phyloP scores from a whole-genome alignment of 53 echinoderm and acorn worm genomes.

The Zoroaster sp. region DNA sequence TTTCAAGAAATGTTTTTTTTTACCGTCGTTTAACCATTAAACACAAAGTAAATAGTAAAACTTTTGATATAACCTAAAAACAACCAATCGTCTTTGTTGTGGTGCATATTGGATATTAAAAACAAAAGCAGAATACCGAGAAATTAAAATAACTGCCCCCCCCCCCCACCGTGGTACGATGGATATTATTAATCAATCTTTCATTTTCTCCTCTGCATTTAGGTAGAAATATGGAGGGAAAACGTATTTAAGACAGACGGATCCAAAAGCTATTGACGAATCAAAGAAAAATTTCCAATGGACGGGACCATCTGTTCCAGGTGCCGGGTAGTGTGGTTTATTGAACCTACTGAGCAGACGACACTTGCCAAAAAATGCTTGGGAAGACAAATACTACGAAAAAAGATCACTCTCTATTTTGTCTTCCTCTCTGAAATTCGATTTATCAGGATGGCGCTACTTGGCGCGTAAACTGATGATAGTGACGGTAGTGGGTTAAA shows the following conservation, averaged over 20 bases:
- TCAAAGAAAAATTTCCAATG: not conserved
- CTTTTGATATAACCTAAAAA: no score
- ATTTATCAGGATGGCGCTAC: not conserved
- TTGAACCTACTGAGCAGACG: constrained; percentile 20
- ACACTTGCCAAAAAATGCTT: not conserved
- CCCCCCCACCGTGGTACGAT: no score
- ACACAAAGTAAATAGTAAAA: no score
- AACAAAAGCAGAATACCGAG: no score
- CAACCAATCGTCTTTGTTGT: no score
- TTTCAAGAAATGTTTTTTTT: no score
- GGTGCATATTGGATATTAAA: no score
- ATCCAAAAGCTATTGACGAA: not conserved
- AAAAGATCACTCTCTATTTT: not conserved
- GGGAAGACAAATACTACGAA: not conserved
- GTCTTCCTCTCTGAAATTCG: constrained; percentile 14
- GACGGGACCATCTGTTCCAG: constrained; percentile 7
- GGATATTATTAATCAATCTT: no score
- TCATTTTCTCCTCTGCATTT: no score
- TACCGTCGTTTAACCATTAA: no score
- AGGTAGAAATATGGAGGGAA: no score
- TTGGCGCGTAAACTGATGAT: not conserved
- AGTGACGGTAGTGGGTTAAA: constrained; percentile 18
- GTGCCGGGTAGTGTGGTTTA: not conserved
- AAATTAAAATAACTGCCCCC: no score
- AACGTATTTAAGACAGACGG: not conserved